Conservation (phyloP, 2,888 invertebrate genomes). For the Calephelis perditalis region DNA sequence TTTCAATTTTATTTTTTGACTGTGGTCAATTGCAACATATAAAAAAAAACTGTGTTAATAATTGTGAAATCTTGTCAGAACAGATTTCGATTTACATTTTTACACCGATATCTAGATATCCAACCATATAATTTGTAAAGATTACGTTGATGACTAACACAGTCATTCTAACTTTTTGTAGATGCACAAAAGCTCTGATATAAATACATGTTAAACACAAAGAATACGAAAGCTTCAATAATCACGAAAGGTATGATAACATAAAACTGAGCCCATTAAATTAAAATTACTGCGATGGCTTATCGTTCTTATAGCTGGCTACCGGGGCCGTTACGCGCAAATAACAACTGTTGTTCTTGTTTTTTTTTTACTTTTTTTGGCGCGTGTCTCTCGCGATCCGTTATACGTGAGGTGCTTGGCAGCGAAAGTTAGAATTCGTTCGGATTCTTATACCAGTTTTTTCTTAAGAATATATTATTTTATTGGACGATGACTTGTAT, state of each 20-base stretch:
- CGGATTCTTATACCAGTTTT: constrained; percentile 52
- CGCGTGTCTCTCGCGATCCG: constrained; percentile 68
- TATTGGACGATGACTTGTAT: constrained; percentile 14
- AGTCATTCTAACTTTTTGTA: neutral
- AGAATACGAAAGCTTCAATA: constrained; percentile 12
- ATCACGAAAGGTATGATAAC: constrained; percentile 39
- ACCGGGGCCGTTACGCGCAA: constrained; percentile 73
- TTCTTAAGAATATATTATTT: constrained; percentile 41
- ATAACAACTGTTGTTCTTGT: constrained; percentile 57
- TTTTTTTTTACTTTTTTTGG: constrained; percentile 59
- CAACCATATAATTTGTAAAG: no score
- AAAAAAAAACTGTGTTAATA: no score
- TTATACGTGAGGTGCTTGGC: constrained; percentile 54
- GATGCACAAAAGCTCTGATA: neutral
- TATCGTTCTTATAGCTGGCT: constrained; percentile 52
- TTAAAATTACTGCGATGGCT: constrained; percentile 52
- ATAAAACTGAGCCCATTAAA: constrained; percentile 54
- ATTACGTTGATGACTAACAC: no score
- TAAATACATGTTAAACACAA: neutral
- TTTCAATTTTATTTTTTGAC: no score
- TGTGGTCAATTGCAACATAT: no score
- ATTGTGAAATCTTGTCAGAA: no score
- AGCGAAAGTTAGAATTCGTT: constrained; percentile 70
- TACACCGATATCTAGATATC: no score
- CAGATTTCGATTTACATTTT: no score